Evolutionary conservation across 1,140 invertebrate genomes (phyloP), one percentile per base, ranked within the genome.

Genomic region (Hestina assimilis): DNA sequence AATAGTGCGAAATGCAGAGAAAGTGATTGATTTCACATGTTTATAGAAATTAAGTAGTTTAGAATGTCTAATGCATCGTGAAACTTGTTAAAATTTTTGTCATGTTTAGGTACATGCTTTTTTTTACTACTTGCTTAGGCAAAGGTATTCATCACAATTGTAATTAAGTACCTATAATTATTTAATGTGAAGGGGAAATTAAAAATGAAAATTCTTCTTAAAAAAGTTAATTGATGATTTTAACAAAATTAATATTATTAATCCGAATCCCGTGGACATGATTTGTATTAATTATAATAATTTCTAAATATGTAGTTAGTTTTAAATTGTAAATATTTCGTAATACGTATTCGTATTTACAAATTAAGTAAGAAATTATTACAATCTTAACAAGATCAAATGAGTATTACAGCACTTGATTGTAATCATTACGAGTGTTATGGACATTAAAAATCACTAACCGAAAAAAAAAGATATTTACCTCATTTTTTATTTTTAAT

Each of bases 401-500:
- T 40, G 8, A 26, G 46, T 31, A 46, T 38, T 35, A 21, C 48
- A 19, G 9, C 14, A 46, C 31, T 38, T 6, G 29, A 55, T 55
- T 2, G 3, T 26, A 9, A 40, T 55, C 41, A 38, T 45, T 46
- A 52, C 31, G 17, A 33, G 15, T 14, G 6, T 54, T 41, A 38
- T 17, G 14, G 3, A 57, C 35, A 42, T 9, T 45, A 15, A 56
- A 47, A 48, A 28, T 23, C 38, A 48, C 38, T 5, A 31, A 42
- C 45, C 38, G 45, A 38, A 42, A 20, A 46, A 60, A 63, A 53
- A 62, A 58, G 19, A 63, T 72, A 79, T 59, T 77, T 79, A 82
- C 79, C 79, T 82, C 69, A 78, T 82, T 60, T 79, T n/a, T 66
- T 76, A 82, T 82, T 69, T 67, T 75, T 48, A 54, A 56, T 53